Evolutionary conservation across 2,888 invertebrate species (phyloP), one percentile per base, ranked within the genome.

Genomic region (Griposia aprilina): DNA sequence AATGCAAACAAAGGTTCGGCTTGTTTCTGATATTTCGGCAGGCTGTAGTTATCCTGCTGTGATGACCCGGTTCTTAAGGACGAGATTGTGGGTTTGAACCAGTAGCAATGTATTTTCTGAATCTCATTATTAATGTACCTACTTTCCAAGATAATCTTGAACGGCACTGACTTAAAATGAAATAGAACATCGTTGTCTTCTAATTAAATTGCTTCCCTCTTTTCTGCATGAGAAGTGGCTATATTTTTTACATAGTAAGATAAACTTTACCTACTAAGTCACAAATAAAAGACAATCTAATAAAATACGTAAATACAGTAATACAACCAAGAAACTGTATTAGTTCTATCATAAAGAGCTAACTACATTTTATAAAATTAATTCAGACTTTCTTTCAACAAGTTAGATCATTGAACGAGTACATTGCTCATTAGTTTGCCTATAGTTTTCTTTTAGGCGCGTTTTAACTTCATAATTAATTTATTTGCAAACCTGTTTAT

Each of bases 401-500:
- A 63, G 60, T 78, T 78, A 36, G 15, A 63, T 63, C 41, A 57
- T 30, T 67, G n/a, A 50, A 36, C 13, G 1, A 62, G 63, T 26
- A 67, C 68, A 74, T 71, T 55, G 67, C 48, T 74, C 65, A 65
- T 73, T 70, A 73, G 62, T 59, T 73, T 20, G 23, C 15, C 48
- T 60, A 70, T 74, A 78, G 66, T 85, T 84, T 26, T 63, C 26
- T 41, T 41, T 20, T n/a, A 15, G 45, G 65, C 55, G 23, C 36
- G 65, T 77, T 74, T 77, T 30, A 60, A 74, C 63, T 72, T 81
- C 41, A 48, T 74, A 71, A 82, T 67, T 30, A 68, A 74, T 73
- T 77, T 78, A 85, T 83, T 85, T 78, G 20, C n/a, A 59, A 75
- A 70, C 62, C 63, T 85, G 79, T 83, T 79, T 70, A 70, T 70